Evolutionary conservation across 2,888 invertebrate species (phyloP), one percentile per base, ranked within the genome.

Genomic region (Furcula furcula): DNA sequence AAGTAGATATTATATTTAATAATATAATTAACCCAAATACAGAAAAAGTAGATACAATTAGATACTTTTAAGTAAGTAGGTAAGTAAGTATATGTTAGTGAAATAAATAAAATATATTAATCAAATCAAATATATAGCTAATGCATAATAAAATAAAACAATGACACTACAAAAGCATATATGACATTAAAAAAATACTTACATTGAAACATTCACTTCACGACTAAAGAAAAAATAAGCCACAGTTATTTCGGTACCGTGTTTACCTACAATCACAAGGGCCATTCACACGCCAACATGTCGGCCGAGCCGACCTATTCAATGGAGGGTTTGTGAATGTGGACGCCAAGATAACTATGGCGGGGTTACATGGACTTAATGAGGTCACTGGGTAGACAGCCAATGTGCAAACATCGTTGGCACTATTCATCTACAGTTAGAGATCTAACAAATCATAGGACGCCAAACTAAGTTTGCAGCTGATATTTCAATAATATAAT

Each of bases 201-300:
- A 55, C 46, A 40, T 46, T 26, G 19, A 19, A 39, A 33, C 48
- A 38, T 14, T 18, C 34, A 23, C 16, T 31, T 38, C 13, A 35
- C 41, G 38, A 32, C 29, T 34, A 18, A 40, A 27, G 31, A 43
- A 22, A 43, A 43, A 4, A 44, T 36, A 40, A 35, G 32, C 16
- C 35, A 32, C 19, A 31, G 36, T 31, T 55, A 46, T 55, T 46
- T 41, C 11, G 30, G 52, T 46, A 34, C 34, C 21, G 25, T 55
- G 46, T 55, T 40, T 52, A 40, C 40, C 28, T 41, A 48, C 18
- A 26, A 45, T 48, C 45, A 45, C 37, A 46, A 41, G 48, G 40
- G 38, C 38, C 36, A 55, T 49, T 55, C 43, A 41, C 41, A 42
- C 44, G 49, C 34, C 37, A 34, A 30, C 36, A 30, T 29, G 43